Evolutionary conservation across 2,888 invertebrate species (phyloP), one percentile per base, ranked within the genome.

Genomic region (Unio delphinus): DNA sequence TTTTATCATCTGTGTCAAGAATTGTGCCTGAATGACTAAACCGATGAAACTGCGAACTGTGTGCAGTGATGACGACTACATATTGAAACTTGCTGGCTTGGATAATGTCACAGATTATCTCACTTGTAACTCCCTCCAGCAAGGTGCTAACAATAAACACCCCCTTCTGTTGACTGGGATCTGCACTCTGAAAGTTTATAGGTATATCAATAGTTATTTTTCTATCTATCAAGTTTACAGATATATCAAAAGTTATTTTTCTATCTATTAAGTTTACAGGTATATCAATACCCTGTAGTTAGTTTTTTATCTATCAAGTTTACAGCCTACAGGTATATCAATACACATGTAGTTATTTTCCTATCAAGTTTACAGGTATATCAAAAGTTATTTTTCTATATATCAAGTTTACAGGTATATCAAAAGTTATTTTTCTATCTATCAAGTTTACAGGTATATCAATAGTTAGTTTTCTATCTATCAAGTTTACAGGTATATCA

Each of bases 91-190:
- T 89, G 88, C 93, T 93, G 78, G 92, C 92, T 8, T 90, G 89
- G 55, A 94, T 91, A 34, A 94, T 92, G 79, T 93, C 92, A 76
- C 91, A 90, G 61, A 94, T 90, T 17, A 93, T 92, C 63, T 91
- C 90, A 20, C 92, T 89, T 69, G 93, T 92, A 20, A 92, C 92
- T 17, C 90, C 90, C 30, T 91, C 90, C 70, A 93, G 87, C 74
- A 92, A 91, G 1, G 92, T 91, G 72, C 93, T 92, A 60, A 93
- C 92, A 18, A 94, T 92, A 60, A 92, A 91, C 1, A 92, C 91
- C 17, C 90, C 92, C 79, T 92, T 92, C 69, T 89, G 90, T 28
- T 91, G 87, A 58, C 73, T 74, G 61, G 70, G 82, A 78, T 69
- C 81, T 0, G 88, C 88, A 79, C 89, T 89, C 92, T 92, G 80